A percentile compares a stretch with the other conserved stretches of the same genome.
These are phyloP conservation scores for Palythoa heliodiscus DNA, from an alignment of 92 coral and sea anemone genomes.

Conservation along the genomic window DNA sequence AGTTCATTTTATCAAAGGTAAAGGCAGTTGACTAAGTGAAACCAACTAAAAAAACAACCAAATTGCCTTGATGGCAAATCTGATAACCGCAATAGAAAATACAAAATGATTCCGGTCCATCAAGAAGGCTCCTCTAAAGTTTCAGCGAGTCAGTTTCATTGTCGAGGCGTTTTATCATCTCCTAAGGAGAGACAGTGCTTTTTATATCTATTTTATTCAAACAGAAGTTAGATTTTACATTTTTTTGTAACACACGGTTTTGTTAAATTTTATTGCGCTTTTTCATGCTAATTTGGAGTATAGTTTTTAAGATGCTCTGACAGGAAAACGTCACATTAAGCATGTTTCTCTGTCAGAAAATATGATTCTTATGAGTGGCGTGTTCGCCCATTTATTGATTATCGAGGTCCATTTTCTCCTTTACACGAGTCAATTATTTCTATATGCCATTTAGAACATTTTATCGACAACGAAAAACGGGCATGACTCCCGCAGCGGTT, in stretches of 20 bases:
- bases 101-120: conserved; percentile 45
- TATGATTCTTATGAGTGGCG: conserved; percentile 31
- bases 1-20: conserved; percentile 20
- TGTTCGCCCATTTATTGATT: conserved; percentile 37
- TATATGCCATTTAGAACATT: conserved; percentile 33
- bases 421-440: conserved; percentile 44
- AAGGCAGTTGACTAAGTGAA: conserved; percentile 42
- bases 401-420: conserved; percentile 32
- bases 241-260: background rate
- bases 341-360: conserved; percentile 26
- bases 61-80: conserved; percentile 46
- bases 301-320: conserved; percentile 26
- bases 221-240: background rate
- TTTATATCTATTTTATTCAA: background rate
- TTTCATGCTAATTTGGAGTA: conserved; percentile 34
- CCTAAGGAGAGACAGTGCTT: background rate
- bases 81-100: conserved; percentile 43
- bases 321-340: conserved; percentile 34
- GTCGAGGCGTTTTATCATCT: conserved; percentile 9
- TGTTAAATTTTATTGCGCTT: background rate
- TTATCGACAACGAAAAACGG: background rate
- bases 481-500: conserved; percentile 35
- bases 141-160: conserved; percentile 27
- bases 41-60: conserved; percentile 37
- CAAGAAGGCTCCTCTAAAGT: conserved; percentile 20